Conservation (phyloP, 2,113 vertebrate genomes). For the Rattus norvegicus region DNA sequence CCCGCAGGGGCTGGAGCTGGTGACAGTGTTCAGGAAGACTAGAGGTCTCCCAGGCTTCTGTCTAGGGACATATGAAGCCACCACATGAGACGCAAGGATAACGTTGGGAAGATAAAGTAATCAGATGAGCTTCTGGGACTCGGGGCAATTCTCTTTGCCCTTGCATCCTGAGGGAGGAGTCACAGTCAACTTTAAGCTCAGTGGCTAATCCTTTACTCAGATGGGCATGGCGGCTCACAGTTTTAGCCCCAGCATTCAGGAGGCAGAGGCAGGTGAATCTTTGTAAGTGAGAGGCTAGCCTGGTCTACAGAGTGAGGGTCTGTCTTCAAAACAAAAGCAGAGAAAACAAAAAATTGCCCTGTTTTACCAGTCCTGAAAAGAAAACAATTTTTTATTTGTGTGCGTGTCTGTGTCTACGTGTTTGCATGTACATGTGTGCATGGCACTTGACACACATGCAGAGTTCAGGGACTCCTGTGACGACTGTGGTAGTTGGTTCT, state of each 20-base stretch:
- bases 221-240: background rate
- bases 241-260: background rate
- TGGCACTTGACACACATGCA: background rate
- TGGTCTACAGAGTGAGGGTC: background rate
- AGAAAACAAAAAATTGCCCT: background rate
- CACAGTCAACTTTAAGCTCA: background rate
- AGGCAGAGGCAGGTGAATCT: background rate
- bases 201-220: background rate
- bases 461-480: background rate
- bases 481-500: background rate
- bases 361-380: background rate
- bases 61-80: background rate
- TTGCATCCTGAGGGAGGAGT: background rate
- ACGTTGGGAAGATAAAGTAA: background rate
- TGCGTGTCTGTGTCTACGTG: too few species aligned
- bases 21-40: background rate
- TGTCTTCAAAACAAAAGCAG: background rate
- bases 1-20: background rate
- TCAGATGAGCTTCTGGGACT: background rate
- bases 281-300: background rate
- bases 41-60: background rate
- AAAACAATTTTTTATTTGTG: background rate
- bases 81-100: background rate
- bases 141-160: background rate
- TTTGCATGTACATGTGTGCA: accelerated